Base-by-base conservation (phyloP, 2,888 invertebrate species). In the Choreutis nemorana region DNA sequence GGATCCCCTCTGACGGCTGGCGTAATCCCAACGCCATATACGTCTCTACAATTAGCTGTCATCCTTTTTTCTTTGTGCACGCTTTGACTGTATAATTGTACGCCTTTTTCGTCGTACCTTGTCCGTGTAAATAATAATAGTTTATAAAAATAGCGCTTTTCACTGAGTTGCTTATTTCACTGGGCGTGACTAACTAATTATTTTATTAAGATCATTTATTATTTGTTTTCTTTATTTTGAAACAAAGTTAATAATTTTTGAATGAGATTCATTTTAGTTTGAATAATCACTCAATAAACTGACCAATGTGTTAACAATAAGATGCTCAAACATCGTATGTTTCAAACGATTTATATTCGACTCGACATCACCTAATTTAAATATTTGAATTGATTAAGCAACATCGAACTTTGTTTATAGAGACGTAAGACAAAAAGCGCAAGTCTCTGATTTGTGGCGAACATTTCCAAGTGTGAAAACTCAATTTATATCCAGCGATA, bases 21-120 rank as follows among this genome's bases (percentile, higher is more conserved):
- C 59, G 55, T 63, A 62, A 72, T 71, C 64, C 63, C 45, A 42
- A 45, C 44, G 38, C 73, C 73, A 52, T 71, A 58, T 71, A 61
- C 50, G 70, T 56, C 49, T 46, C 45, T 44, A 55, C 65, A 68
- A 71, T 72, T 70, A 70, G 56, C 61, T 63, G 66, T 67, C 68
- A 61, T 61, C 45, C 41, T n/a, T n/a, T n/a, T 45, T 40, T 48
- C 60, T 64, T 67, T 63, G 60, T 65, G 54, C 50, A 51, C 44
- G 53, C 45, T 54, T 49, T 51, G 53, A 52, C 44, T 55, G 44
- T 54, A 49, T 60, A 51, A 58, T 63, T 60, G 57, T 57, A 52
- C 48, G 51, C 48, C 43, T 43, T 40, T 28, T 35, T 30, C 25
- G 28, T 22, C 33, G 30, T 32, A 28, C 30, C 22, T 26, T 34